phyloP scores from a whole-genome alignment of 2,797 vertebrate genomes.

The Halcyon smyrnensis region DNA sequence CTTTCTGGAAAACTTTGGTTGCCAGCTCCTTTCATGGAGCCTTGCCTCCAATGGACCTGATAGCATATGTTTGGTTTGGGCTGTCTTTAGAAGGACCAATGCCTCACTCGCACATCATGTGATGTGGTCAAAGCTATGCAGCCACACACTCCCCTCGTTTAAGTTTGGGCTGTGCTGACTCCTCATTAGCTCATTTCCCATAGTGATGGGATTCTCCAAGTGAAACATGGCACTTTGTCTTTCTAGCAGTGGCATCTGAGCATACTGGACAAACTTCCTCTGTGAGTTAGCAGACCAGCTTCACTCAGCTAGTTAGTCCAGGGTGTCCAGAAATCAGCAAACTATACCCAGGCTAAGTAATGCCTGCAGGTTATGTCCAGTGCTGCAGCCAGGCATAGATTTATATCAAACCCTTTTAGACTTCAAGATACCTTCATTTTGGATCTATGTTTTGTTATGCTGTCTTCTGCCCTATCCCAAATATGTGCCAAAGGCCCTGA shows the following conservation, averaged over 20 bases:
- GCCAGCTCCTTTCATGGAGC: not conserved
- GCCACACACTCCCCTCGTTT: not conserved
- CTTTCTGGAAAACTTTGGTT: not conserved
- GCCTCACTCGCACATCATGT: not conserved
- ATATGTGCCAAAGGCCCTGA: not conserved
- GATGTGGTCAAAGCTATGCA: not conserved
- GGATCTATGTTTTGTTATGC: not conserved
- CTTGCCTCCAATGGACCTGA: not conserved
- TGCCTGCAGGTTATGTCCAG: not conserved
- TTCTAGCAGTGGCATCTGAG: not conserved
- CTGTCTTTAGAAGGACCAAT: not conserved
- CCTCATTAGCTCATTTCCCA: not conserved
- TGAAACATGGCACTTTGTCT: not conserved
- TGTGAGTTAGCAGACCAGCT: not conserved
- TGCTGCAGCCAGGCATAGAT: not conserved
- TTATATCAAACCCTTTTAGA: not conserved
- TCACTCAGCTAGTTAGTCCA: not conserved
- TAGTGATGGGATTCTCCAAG: not conserved
- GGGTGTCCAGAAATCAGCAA: not conserved
- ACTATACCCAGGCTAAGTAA: not conserved
- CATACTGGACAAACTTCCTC: not conserved
- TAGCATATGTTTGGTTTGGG: not conserved
- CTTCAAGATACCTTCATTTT: not conserved
- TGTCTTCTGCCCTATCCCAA: not conserved
- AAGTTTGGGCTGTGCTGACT: not conserved